A percentile compares a stretch with the other conserved stretches of the same genome.
Evolutionary conservation across 2,888 invertebrate species (phyloP).

Genomic region (Agriotes lineatus): DNA sequence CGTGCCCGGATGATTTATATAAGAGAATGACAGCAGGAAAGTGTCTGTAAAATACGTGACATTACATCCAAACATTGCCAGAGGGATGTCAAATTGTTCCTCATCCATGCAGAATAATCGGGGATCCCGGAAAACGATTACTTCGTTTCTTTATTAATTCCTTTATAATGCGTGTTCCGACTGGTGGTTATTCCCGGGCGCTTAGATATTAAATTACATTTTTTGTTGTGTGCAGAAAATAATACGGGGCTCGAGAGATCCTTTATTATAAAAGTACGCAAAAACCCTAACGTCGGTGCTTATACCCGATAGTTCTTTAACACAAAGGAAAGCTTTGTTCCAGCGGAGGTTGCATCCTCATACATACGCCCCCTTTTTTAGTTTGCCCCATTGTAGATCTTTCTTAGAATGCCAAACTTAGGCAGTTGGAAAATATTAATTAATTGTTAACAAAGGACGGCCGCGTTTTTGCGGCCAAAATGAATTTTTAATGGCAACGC

Average conservation of each 20-base stretch:
- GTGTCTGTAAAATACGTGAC: slow-evolving; percentile 37
- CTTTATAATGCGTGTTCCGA: slow-evolving; percentile 33
- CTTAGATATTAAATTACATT: slow-evolving; percentile 30
- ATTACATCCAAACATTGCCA: slow-evolving; percentile 29
- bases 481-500: not conserved
- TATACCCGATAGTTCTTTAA: slow-evolving; percentile 16
- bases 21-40: slow-evolving; percentile 31
- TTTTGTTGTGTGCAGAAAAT: slow-evolving; percentile 29
- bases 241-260: slow-evolving; percentile 26
- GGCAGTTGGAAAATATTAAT: slow-evolving; percentile 9
- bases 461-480: not conserved
- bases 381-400: not conserved
- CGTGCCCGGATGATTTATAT: slow-evolving; percentile 38
- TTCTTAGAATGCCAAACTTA: slow-evolving; percentile 6
- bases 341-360: not conserved
- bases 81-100: slow-evolving; percentile 35
- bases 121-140: slow-evolving; percentile 28
- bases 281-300: slow-evolving; percentile 24
- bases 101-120: slow-evolving; percentile 32
- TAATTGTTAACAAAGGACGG: not conserved
- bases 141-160: slow-evolving; percentile 35
- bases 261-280: slow-evolving; percentile 31
- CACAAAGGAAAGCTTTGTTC: slow-evolving; percentile 18
- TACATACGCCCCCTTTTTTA: not conserved
- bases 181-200: slow-evolving; percentile 16